These are phyloP conservation scores for Scolopax bukidnonensis DNA, from an alignment of 2,797 vertebrate species.

Conservation along the genomic window DNA sequence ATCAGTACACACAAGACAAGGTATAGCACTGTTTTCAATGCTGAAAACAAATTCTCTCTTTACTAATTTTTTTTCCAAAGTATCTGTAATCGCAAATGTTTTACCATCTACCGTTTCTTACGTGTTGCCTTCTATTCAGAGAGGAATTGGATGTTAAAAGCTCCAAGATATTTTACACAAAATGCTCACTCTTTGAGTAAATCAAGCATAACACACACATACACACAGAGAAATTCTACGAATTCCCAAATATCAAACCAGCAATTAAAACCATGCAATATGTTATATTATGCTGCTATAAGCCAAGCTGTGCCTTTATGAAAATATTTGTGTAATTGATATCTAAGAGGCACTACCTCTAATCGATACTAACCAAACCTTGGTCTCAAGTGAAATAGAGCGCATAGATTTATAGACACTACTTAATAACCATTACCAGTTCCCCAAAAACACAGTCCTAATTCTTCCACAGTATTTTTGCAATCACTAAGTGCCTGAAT, in stretches of 20 bases:
- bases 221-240: not conserved
- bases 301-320: not conserved
- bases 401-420: not conserved
- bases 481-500: not conserved
- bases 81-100: not conserved
- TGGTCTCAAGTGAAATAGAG: not conserved
- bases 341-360: not conserved
- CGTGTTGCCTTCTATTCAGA: constrained; percentile 18
- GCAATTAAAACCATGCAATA: not conserved
- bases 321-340: not conserved
- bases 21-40: not conserved
- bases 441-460: constrained; percentile 2
- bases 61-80: constrained; percentile 17
- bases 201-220: constrained; percentile 9
- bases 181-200: constrained; percentile 37
- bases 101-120: constrained; percentile 11
- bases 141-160: constrained; percentile 35
- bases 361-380: not conserved
- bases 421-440: not conserved
- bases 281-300: not conserved
- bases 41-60: constrained; percentile 19
- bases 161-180: not conserved
- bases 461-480: not conserved
- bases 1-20: not conserved
- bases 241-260: not conserved